These are phyloP conservation scores for Drosophila emarginata DNA, from an alignment of 2,888 invertebrate genomes.

Conservation along the genomic window DNA sequence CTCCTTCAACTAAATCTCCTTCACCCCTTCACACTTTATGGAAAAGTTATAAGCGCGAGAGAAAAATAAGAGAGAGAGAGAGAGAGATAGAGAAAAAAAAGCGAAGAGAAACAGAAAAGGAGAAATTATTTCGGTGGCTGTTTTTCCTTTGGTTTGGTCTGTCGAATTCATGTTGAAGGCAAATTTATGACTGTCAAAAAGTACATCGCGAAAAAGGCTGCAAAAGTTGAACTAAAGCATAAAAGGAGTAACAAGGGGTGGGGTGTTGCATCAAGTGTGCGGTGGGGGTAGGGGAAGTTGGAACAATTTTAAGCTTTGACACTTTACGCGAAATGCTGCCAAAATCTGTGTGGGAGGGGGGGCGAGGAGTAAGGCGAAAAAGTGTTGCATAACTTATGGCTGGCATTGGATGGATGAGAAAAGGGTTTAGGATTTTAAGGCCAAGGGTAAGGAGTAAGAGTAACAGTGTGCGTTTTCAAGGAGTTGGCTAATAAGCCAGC, in stretches of 20 bases:
- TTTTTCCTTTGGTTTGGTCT: slow-evolving; percentile 31
- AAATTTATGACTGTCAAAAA: slow-evolving; percentile 72
- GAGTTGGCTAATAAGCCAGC: slow-evolving; percentile 11
- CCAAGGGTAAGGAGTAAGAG: neutral
- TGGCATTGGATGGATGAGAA: neutral
- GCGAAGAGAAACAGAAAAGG: neutral
- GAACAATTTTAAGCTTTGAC: slow-evolving; percentile 40
- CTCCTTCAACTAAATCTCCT: neutral
- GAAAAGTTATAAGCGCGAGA: slow-evolving; percentile 15
- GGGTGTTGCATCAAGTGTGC: neutral
- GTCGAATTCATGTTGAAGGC: slow-evolving; percentile 67
- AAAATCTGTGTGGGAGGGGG: neutral
- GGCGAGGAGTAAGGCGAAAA: neutral
- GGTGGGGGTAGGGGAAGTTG: neutral
- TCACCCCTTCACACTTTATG: neutral
- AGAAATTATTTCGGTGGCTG: slow-evolving; percentile 22
- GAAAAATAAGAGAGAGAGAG: neutral
- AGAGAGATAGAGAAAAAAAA: neutral
- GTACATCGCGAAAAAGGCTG: slow-evolving; percentile 6
- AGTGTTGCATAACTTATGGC: slow-evolving; percentile 32
- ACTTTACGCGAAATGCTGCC: slow-evolving; percentile 29
- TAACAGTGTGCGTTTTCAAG: neutral
- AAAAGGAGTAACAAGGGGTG: neutral
- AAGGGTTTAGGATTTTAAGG: neutral
- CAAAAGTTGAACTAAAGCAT: slow-evolving; percentile 8